Percentiles rank a stretch among this genome's conserved stretches.
Conservation (phyloP, 2,113 vertebrate species). For the Proteles cristata region DNA sequence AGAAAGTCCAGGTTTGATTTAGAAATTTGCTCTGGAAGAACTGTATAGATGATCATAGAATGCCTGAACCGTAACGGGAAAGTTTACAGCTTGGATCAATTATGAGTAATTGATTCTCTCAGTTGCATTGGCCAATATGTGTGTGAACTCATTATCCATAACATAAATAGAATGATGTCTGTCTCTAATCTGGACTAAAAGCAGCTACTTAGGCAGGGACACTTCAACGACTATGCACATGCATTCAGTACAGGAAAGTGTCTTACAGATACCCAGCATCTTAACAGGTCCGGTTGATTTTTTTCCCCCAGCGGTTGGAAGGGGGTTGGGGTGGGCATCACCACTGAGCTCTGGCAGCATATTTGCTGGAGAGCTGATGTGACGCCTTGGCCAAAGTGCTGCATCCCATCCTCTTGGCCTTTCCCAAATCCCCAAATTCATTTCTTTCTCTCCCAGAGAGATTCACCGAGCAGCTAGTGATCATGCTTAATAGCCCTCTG, state of each 20-base stretch:
- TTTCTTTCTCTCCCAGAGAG: constrained; percentile 65
- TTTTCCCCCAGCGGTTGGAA: neutral
- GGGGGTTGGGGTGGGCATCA: neutral
- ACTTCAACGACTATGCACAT: neutral
- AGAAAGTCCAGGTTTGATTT: neutral
- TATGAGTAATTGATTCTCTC: constrained; percentile 23
- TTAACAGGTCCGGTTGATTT: neutral
- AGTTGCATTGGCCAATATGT: neutral
- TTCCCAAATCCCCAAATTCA: constrained; percentile 61
- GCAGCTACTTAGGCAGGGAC: neutral
- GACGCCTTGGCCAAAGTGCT: neutral
- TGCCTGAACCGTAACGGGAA: neutral
- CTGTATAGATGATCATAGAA: neutral
- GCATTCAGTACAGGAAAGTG: neutral
- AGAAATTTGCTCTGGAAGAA: constrained; percentile 19
- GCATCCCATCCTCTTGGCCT: constrained; percentile 56
- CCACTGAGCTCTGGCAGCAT: neutral
- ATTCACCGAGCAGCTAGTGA: constrained; percentile 78
- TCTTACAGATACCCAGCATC: neutral
- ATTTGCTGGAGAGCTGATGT: constrained; percentile 26
- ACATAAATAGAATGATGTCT: neutral
- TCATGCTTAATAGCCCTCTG: constrained; percentile 82
- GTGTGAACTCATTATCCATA: neutral
- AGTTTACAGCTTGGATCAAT: constrained; percentile 29
- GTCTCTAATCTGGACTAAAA: neutral